A percentile compares a stretch with the other conserved stretches of the same genome.
Conservation (phyloP, 2,888 invertebrate species). For the Latrodectus hesperus region DNA sequence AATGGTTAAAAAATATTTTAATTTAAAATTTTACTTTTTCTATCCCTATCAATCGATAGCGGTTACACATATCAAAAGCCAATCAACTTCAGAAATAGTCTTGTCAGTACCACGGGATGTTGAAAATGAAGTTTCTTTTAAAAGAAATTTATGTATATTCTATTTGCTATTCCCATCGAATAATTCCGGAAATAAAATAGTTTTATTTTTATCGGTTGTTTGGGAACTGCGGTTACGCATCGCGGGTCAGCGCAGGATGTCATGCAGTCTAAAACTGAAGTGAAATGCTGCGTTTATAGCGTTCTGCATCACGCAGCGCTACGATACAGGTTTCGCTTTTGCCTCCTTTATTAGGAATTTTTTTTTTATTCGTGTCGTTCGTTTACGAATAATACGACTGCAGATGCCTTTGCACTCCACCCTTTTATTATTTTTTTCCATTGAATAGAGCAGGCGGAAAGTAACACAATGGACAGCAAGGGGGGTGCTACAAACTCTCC, state of each 20-base stretch:
- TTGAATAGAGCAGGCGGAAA: not conserved
- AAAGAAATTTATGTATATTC: no score
- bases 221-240: slow-evolving; percentile 1
- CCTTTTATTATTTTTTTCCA: not conserved
- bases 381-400: not conserved
- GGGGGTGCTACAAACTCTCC: no score
- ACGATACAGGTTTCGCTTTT: slow-evolving; percentile 9
- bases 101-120: no score
- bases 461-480: no score
- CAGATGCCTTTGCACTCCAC: slow-evolving; percentile 5
- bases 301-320: slow-evolving; percentile 6
- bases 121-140: no score
- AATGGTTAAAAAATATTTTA: no score
- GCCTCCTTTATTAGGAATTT: not conserved
- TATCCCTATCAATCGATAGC: no score
- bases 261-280: not conserved
- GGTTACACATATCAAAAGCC: no score
- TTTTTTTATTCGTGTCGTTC: not conserved
- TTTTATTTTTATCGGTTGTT: slow-evolving; percentile 12
- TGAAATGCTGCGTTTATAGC: not conserved
- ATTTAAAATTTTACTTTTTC: no score
- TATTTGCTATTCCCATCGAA: no score
- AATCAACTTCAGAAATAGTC: no score
- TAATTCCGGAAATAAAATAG: not conserved
- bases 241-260: not conserved